Conservation (phyloP, 2,113 vertebrate species). For the Pitta sordida region DNA sequence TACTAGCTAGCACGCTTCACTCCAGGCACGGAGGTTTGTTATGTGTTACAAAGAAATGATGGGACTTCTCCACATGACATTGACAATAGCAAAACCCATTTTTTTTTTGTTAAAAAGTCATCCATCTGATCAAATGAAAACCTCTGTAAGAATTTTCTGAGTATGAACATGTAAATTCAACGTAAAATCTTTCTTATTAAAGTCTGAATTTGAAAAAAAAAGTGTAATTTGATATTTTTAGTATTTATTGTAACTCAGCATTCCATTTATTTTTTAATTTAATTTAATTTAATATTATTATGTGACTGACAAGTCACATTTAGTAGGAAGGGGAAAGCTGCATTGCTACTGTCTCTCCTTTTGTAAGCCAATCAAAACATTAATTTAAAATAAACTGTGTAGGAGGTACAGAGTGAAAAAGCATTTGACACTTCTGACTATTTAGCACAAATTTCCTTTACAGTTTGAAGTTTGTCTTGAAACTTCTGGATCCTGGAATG, state of each 20-base stretch:
- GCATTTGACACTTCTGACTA: conserved; percentile 29
- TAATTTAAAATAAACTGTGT: conserved; percentile 8
- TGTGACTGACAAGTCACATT: conserved; percentile 1
- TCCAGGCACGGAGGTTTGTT: conserved; percentile 70
- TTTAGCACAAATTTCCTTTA: conserved; percentile 24
- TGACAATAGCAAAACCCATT: not conserved
- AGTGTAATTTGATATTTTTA: not conserved
- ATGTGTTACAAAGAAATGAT: conserved; percentile 36
- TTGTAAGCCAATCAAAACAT: conserved; percentile 46
- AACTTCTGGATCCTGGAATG: conserved; percentile 76
- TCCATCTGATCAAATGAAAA: conserved; percentile 32
- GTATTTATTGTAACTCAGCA: not conserved
- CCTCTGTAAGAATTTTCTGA: not conserved
- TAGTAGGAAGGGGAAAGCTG: conserved; percentile 5
- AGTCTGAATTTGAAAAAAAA: conserved; percentile 37
- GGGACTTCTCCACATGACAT: not conserved
- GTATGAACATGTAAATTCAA: conserved; percentile 19
- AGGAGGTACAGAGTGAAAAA: not conserved
- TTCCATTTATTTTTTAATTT: not conserved
- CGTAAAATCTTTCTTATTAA: not conserved
- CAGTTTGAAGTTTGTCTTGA: conserved; percentile 41
- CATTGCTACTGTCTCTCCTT: conserved; percentile 21
- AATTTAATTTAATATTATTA: not conserved
- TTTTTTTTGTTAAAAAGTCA: too few relatives aligned
- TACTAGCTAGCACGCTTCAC: conserved; percentile 77